Conservation (phyloP, 2,797 vertebrate genomes). For the Sardinella longiceps region DNA sequence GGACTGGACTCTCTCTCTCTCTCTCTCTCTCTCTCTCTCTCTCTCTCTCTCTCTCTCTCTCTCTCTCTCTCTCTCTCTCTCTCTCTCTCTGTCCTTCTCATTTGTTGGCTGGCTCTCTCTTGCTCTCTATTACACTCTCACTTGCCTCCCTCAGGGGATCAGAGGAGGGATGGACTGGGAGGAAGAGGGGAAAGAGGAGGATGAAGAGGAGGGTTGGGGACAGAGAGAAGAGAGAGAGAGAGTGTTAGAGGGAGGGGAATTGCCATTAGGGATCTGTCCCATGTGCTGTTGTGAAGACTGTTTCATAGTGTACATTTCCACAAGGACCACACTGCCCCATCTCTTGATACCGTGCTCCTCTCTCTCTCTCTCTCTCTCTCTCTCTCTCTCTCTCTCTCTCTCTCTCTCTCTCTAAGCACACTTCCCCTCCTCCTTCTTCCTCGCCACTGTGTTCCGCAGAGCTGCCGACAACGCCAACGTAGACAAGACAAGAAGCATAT, state of each 20-base stretch:
- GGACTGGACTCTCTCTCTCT: neutral
- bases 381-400: neutral
- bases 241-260: too few relatives aligned
- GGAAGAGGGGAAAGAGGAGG: neutral
- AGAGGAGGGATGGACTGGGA: neutral
- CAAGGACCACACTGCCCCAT: neutral
- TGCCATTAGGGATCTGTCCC: neutral
- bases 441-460: neutral
- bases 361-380: neutral
- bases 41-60: neutral
- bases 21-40: neutral
- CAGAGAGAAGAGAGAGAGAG: too few relatives aligned
- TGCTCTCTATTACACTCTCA: neutral
- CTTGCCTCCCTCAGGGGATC: neutral
- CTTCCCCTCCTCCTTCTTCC: neutral
- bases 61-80: neutral
- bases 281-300: slow-evolving; percentile 1
- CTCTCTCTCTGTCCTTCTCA: neutral
- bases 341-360: neutral
- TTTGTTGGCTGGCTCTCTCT: neutral
- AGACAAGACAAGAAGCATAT: neutral
- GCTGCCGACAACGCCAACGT: neutral
- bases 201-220: neutral
- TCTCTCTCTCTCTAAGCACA: neutral
- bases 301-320: neutral